Evolutionary conservation across 2,888 invertebrate genomes (phyloP), one percentile per base, ranked within the genome.

Genomic region (Deroplatys truncata): DNA sequence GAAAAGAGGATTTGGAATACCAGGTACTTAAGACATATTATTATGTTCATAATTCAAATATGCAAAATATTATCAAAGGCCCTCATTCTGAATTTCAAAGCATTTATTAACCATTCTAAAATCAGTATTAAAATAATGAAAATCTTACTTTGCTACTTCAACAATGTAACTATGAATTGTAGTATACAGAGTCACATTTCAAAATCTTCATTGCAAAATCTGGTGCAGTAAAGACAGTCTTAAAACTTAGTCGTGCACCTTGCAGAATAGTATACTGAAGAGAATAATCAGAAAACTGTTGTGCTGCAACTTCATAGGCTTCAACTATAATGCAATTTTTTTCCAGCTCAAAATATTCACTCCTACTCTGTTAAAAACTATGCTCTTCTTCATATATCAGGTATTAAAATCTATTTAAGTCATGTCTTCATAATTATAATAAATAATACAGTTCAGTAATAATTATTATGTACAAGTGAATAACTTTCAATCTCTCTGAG

Each of bases 381-480:
- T 20, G 20, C 56, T 72, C 25, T 72, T 72, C 5, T 72, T 72
- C 56, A 72, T 72, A 72, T 72, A 72, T 72, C 82, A 28, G 82
- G 82, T 87, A 87, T 87, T 87, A 87, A 87, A 87, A 83, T 87
- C 87, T 87, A 87, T 87, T 29, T 83, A 87, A 82, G 72, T 85
- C 43, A 25, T 72, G 56, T 72, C 20, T 72, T 25, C 5, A 85
- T 85, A 28, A 49, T 85, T 85, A 85, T 86, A 87, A 87, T 87
- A 87, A 87, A 87, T 87, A 82, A 87, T 87, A 87, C 82, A 82
- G 28, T 83, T 83, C 82, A 87, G 87, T 87, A 87, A 87, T 87
- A 35, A 87, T 87, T 35, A 35, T 87, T 87, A 87, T 87, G 82
- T 87, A 87, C 87, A 87, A 43, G 82, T 87, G 82, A 87, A 87